phyloP scores from a whole-genome alignment of 1,140 invertebrate genomes.

The Trichomalopsis sarcophagae region DNA sequence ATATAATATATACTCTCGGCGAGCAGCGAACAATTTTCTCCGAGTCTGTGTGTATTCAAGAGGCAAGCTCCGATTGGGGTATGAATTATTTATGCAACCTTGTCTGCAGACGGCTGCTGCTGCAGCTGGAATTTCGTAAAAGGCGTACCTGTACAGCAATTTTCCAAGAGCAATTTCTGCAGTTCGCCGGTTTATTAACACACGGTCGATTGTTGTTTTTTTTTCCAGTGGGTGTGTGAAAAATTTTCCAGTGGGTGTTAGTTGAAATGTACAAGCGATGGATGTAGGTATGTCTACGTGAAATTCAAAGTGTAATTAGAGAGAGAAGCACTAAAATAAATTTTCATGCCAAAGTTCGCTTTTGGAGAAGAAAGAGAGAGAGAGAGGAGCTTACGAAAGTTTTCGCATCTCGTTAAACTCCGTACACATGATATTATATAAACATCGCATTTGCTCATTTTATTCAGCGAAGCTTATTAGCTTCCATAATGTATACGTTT shows the following conservation, averaged over 20 bases:
- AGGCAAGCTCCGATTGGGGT: background rate
- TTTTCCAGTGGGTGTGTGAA: too few species aligned
- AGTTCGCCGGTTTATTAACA: background rate
- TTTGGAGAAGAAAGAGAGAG: background rate
- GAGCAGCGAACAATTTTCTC: background rate
- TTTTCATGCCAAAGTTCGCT: background rate
- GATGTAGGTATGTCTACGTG: too few species aligned
- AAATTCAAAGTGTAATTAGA: background rate
- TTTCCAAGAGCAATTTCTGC: background rate
- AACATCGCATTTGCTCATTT: background rate
- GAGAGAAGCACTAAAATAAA: background rate
- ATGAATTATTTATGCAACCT: conserved; percentile 37
- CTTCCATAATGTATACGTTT: background rate
- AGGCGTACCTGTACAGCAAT: background rate
- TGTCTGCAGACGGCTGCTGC: background rate
- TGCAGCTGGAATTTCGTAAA: conserved; percentile 16
- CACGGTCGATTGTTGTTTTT: background rate
- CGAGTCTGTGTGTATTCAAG: background rate
- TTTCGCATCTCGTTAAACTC: background rate
- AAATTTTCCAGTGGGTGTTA: too few species aligned
- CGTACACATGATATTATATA: background rate
- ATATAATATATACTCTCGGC: background rate
- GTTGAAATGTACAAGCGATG: too few species aligned
- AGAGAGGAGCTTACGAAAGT: background rate
- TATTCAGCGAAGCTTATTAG: background rate